These are phyloP conservation scores for Brachyptera putata DNA, from an alignment of 2,888 invertebrate genomes.

Conservation along the genomic window DNA sequence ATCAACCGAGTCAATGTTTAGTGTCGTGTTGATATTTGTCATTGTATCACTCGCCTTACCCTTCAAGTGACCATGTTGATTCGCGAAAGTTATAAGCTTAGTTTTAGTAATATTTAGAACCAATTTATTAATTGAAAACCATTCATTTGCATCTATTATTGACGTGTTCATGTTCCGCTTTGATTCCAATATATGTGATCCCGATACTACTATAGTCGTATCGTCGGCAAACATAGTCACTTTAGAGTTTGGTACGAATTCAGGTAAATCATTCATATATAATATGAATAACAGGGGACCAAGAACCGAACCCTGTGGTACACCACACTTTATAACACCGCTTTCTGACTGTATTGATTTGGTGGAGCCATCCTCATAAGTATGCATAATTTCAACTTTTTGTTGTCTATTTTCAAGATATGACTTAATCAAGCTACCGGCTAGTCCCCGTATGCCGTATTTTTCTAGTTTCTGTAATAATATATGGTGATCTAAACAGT, in stretches of 20 bases:
- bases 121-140: background rate
- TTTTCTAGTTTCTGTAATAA: background rate
- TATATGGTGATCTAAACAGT: background rate
- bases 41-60: no score
- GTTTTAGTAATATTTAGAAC: background rate
- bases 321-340: background rate
- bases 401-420: background rate
- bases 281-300: background rate
- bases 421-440: background rate
- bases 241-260: background rate
- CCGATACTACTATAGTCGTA: background rate
- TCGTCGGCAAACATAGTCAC: background rate
- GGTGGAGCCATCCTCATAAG: background rate
- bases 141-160: background rate
- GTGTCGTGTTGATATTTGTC: background rate
- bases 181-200: background rate
- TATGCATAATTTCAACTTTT: background rate
- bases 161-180: background rate
- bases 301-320: background rate
- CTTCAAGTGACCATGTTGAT: no score
- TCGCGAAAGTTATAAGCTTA: background rate
- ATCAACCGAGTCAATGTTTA: background rate
- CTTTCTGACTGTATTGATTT: background rate
- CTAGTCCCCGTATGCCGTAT: background rate
- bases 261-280: background rate